Conservation (phyloP, 1,140 invertebrate genomes). For the Lepidurus arcticus region DNA sequence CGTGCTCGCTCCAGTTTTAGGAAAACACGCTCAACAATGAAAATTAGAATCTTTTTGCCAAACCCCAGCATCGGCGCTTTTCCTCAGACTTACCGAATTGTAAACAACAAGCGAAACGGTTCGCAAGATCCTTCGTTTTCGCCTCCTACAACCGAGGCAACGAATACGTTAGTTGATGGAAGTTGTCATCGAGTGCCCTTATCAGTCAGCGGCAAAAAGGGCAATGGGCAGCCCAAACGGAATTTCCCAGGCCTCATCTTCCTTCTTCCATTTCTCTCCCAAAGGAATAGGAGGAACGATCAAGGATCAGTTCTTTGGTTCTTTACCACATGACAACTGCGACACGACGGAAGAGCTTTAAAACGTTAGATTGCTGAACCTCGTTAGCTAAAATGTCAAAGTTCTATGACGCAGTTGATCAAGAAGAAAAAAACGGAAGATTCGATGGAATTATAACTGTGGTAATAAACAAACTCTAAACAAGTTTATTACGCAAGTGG, state of each 20-base stretch:
- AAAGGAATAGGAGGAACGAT: not conserved
- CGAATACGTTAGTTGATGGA: not conserved
- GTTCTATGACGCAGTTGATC: not conserved
- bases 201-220: not conserved
- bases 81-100: not conserved
- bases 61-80: not conserved
- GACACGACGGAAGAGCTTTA: not conserved
- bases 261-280: not conserved
- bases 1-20: too few relatives aligned
- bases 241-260: not conserved
- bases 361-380: not conserved
- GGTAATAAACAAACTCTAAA: slow-evolving; percentile 6
- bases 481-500: slow-evolving; percentile 15
- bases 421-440: not conserved
- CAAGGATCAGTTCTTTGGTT: not conserved
- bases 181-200: not conserved
- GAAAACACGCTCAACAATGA: not conserved
- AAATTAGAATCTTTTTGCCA: not conserved
- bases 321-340: not conserved
- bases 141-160: not conserved
- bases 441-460: not conserved
- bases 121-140: not conserved
- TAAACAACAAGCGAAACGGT: not conserved
- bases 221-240: not conserved
- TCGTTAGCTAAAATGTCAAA: slow-evolving; percentile 2